Percentiles rank a stretch among this genome's conserved stretches.
These are phyloP conservation scores for Mya arenaria DNA, from an alignment of 1,140 invertebrate species.

Conservation along the genomic window DNA sequence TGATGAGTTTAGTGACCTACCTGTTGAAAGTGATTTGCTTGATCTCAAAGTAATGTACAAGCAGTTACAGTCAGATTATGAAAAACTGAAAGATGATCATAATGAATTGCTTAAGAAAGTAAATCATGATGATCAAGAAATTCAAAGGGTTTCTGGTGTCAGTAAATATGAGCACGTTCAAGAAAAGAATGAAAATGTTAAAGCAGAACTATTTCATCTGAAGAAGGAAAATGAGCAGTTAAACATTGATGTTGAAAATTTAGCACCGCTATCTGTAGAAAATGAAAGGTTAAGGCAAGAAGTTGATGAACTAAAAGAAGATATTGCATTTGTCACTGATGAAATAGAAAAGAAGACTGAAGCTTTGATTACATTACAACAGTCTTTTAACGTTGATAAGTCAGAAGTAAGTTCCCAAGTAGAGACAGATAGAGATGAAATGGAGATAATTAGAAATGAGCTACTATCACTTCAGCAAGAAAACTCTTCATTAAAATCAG, in stretches of 20 bases:
- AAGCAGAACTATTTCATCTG: neutral
- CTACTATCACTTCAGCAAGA: too few species aligned
- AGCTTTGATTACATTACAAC: too few species aligned
- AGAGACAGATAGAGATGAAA: too few species aligned
- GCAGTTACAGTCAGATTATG: neutral
- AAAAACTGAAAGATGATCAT: constrained; percentile 13
- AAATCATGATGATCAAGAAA: neutral
- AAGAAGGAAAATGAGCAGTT: neutral
- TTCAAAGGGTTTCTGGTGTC: neutral
- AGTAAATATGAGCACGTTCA: neutral
- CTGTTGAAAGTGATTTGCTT: neutral
- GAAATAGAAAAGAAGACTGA: constrained; percentile 18
- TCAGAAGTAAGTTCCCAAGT: too few species aligned
- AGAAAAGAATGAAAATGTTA: neutral
- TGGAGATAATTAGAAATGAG: too few species aligned
- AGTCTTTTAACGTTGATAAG: too few species aligned
- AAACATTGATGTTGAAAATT: neutral
- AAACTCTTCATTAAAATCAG: too few species aligned
- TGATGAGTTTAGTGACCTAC: constrained; percentile 13
- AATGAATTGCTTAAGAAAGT: neutral
- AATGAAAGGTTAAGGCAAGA: constrained; percentile 11
- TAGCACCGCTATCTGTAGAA: neutral
- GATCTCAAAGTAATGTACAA: neutral
- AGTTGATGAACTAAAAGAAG: neutral
- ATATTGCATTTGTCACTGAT: neutral